phyloP scores from a whole-genome alignment of 2,113 vertebrate genomes.

The Callipepla californica region DNA sequence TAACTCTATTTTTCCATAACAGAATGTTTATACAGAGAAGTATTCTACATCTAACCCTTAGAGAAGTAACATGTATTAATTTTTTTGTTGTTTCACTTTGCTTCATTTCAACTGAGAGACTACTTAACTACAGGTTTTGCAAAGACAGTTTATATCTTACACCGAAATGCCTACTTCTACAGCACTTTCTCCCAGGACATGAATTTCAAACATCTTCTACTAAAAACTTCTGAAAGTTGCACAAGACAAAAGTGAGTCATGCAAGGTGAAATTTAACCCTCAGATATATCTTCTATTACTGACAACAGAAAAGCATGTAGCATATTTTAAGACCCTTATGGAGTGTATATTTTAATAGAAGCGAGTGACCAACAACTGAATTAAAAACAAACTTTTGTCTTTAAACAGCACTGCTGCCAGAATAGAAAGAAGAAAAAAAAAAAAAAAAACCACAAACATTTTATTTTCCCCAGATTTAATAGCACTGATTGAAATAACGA shows the following conservation, averaged over 20 bases:
- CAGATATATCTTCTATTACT: neutral
- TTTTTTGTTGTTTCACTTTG: neutral
- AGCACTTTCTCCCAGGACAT: neutral
- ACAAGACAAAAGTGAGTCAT: neutral
- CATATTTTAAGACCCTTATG: neutral
- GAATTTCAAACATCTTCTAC: neutral
- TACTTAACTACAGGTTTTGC: neutral
- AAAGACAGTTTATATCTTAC: neutral
- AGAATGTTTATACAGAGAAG: neutral
- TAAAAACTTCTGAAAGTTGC: neutral
- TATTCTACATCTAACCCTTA: neutral
- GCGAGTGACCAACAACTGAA: neutral
- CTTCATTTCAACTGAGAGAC: neutral
- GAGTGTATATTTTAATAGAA: neutral
- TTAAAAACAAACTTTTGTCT: rapidly evolving
- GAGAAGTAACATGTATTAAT: neutral
- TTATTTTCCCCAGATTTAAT: neutral
- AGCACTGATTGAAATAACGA: neutral
- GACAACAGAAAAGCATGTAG: neutral
- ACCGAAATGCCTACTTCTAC: neutral
- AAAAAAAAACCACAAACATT: neutral
- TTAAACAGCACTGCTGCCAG: neutral
- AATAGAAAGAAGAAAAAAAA: neutral
- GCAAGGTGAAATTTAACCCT: neutral
- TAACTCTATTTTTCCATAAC: neutral